These are phyloP conservation scores for Entomyzon cyanotis DNA, from an alignment of 2,113 vertebrate genomes.

Conservation along the genomic window DNA sequence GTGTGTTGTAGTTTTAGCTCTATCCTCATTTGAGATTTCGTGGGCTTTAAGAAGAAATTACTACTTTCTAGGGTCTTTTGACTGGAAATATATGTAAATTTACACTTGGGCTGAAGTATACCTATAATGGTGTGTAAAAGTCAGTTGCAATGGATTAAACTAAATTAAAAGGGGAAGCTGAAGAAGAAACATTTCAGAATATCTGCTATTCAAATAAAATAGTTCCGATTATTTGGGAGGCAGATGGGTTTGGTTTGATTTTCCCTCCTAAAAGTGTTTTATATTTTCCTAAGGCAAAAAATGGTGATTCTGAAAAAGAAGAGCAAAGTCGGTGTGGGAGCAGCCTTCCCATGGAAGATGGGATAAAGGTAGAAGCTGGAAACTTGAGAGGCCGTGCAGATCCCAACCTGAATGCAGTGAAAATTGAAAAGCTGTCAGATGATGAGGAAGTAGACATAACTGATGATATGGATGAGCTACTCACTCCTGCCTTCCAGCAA, in stretches of 20 bases:
- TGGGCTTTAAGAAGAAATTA: not conserved
- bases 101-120: not conserved
- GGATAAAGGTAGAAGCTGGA: not conserved
- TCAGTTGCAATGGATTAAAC: not conserved
- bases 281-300: conserved; percentile 76
- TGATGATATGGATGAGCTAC: conserved; percentile 77
- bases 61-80: not conserved
- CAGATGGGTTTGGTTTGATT: not conserved
- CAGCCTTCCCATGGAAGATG: conserved; percentile 21
- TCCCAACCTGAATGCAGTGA: conserved; percentile 83
- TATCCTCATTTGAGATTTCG: not conserved
- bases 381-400: conserved; percentile 68
- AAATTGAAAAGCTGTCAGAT: conserved; percentile 90
- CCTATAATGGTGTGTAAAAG: not conserved
- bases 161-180: not conserved
- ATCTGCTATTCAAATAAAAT: not conserved
- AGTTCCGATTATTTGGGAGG: not conserved
- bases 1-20: not conserved
- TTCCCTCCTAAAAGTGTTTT: not conserved
- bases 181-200: not conserved
- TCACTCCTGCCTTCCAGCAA: conserved; percentile 8
- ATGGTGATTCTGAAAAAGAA: conserved; percentile 68
- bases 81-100: not conserved
- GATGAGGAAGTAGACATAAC: conserved; percentile 97
- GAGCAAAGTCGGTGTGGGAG: not conserved